These are phyloP conservation scores for Heliconius cydno DNA, from an alignment of 2,888 invertebrate genomes.

Conservation along the genomic window DNA sequence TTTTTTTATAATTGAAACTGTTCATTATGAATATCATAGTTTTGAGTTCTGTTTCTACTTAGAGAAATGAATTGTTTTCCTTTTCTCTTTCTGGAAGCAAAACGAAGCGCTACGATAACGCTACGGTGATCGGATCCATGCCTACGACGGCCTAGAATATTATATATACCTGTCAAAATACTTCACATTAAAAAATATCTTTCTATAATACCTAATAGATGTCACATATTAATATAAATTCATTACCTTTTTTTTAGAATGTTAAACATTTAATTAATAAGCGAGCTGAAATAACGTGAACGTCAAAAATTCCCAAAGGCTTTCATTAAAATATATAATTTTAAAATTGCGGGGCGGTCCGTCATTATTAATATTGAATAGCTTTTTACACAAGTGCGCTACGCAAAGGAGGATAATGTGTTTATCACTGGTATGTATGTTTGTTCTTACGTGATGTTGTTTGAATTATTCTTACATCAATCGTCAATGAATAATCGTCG, in stretches of 20 bases:
- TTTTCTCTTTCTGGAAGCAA: no score
- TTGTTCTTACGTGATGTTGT: not conserved
- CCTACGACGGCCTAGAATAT: no score
- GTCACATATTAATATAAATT: not conserved
- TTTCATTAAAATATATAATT: constrained; percentile 36
- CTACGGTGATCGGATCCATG: no score
- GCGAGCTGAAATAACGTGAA: constrained; percentile 25
- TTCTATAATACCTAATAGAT: not conserved
- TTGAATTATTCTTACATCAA: no score
- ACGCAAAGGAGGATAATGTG: not conserved
- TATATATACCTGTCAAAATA: no score
- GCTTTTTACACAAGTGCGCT: not conserved
- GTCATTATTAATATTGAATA: constrained; percentile 13
- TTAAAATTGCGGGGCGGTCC: constrained; percentile 12
- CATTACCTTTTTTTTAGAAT: constrained; percentile 14
- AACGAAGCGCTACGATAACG: no score
- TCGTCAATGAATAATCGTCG: no score
- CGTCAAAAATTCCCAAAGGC: constrained; percentile 40
- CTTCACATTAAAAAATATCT: not conserved
- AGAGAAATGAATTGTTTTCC: no score
- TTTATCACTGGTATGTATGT: not conserved
- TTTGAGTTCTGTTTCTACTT: no score
- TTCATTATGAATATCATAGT: no score
- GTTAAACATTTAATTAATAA: constrained; percentile 26
- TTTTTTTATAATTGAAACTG: no score